Conservation (phyloP, 2,888 invertebrate species). For the Synanthedon vespiformis region DNA sequence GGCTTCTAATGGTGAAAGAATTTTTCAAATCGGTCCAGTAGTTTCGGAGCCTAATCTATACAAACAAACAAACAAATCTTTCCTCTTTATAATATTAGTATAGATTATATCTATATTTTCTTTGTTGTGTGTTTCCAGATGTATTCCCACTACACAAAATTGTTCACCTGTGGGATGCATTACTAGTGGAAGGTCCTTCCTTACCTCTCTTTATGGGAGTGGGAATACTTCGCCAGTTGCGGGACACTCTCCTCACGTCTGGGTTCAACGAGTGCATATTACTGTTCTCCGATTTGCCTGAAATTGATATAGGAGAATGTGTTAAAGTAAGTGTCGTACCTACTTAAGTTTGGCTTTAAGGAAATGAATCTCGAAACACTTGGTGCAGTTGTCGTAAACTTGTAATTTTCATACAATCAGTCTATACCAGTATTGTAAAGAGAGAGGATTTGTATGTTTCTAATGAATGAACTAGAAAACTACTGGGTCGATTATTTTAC, state of each 20-base stretch:
- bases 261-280: conserved; percentile 99
- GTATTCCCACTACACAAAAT: conserved; percentile 99
- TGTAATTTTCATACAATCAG: not conserved
- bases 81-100: too few relatives aligned
- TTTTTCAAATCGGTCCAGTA: too few relatives aligned
- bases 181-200: conserved; percentile 91
- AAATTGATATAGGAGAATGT: conserved; percentile 94
- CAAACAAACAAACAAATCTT: too few relatives aligned
- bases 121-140: conserved; percentile 70
- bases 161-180: conserved; percentile 96
- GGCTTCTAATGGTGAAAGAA: too few relatives aligned
- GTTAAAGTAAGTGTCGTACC: conserved; percentile 66
- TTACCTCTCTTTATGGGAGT: conserved; percentile 96
- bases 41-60: too few relatives aligned
- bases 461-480: too few relatives aligned
- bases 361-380: too few relatives aligned
- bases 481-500: too few relatives aligned
- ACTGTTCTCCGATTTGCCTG: conserved; percentile 97
- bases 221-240: conserved; percentile 89
- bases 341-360: not conserved
- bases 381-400: not conserved
- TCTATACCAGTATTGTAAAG: too few relatives aligned
- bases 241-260: conserved; percentile 84
- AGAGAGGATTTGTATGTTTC: too few relatives aligned
- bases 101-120: too few relatives aligned